Evolutionary conservation across 1,140 invertebrate genomes (phyloP).

Genomic region (Leucophenga varia): DNA sequence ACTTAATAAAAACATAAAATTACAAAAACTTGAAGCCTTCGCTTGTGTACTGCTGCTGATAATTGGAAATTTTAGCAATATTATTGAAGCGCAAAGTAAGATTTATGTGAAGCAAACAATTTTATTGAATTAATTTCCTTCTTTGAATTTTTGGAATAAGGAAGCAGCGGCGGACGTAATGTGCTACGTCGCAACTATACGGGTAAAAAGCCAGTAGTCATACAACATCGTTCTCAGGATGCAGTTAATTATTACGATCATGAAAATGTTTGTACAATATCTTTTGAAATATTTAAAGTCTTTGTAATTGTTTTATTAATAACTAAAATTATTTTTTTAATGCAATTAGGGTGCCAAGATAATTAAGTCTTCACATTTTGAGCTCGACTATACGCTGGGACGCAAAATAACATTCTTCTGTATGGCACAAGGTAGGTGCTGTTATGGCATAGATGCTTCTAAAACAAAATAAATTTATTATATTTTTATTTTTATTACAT

Average conservation of each 20-base stretch:
- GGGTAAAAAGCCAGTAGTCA: constrained; percentile 61
- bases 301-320: background rate
- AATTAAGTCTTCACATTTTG: constrained; percentile 84
- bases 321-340: background rate
- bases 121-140: background rate
- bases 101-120: too few species aligned
- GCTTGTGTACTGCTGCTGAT: constrained; percentile 17
- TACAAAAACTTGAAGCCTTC: too few species aligned
- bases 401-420: constrained; percentile 92
- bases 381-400: constrained; percentile 87
- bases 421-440: constrained; percentile 75
- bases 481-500: too few species aligned
- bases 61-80: constrained; percentile 19
- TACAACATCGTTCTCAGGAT: constrained; percentile 66
- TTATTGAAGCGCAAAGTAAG: constrained; percentile 31
- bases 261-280: constrained; percentile 65
- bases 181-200: constrained; percentile 49
- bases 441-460: background rate
- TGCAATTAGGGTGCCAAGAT: constrained; percentile 81
- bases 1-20: too few species aligned
- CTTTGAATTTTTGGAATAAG: constrained; percentile 20
- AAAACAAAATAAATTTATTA: too few species aligned
- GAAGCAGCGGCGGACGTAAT: constrained; percentile 46
- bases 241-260: constrained; percentile 71
- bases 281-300: background rate